phyloP scores from a whole-genome alignment of 1,140 invertebrate genomes.

The Battus philenor region DNA sequence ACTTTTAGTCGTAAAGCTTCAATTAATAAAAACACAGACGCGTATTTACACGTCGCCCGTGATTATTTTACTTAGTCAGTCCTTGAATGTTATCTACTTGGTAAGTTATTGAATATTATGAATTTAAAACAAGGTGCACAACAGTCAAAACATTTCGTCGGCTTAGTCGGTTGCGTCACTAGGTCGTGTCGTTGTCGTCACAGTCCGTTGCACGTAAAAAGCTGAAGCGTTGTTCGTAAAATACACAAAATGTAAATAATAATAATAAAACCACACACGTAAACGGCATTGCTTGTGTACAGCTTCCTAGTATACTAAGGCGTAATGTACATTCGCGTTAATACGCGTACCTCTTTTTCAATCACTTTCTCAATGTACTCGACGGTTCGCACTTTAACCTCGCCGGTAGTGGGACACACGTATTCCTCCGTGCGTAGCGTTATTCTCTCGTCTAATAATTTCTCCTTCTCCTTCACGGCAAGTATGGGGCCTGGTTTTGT shows the following conservation, averaged over 20 bases:
- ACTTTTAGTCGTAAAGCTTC: no score
- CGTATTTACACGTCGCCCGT: no score
- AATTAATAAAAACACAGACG: no score
- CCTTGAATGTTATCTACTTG: no score
- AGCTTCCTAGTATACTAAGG: constrained; percentile 36
- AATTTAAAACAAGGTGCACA: no score
- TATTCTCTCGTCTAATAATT: constrained; percentile 91
- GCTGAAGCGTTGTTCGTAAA: constrained; percentile 59
- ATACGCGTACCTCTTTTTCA: constrained; percentile 91
- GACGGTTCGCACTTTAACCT: constrained; percentile 90
- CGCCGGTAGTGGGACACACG: constrained; percentile 88
- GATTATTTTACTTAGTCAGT: no score
- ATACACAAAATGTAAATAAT: constrained; percentile 40
- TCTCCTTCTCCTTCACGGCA: constrained; percentile 91
- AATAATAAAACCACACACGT: constrained; percentile 58
- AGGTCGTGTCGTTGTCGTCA: constrained; percentile 6
- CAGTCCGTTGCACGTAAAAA: constrained; percentile 39
- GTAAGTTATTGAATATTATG: no score
- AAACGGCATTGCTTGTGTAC: constrained; percentile 64
- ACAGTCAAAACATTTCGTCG: no score
- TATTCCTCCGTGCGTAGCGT: constrained; percentile 91
- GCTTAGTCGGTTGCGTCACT: constrained; percentile 13
- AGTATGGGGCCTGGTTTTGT: constrained; percentile 87
- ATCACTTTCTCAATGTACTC: constrained; percentile 96
- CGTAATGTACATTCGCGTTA: constrained; percentile 52